Base-by-base conservation (phyloP, 2,888 invertebrate species). In the Leucophenga montana region DNA sequence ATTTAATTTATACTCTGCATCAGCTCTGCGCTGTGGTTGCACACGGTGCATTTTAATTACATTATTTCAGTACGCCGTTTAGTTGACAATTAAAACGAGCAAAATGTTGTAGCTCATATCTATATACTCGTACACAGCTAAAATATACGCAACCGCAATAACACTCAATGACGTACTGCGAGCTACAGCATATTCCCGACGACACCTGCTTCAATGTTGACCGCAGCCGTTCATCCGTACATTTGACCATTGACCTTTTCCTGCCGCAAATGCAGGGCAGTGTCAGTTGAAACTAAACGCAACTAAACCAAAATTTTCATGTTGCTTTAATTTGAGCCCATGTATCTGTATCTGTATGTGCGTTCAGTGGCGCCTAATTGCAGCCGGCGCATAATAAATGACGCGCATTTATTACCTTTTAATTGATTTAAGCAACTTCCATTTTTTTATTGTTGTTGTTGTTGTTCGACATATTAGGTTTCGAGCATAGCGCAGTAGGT, bases 341-440 rank as follows among this genome's bases (percentile, higher is more conserved):
- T 33, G 33, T 33, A 33, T 33, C 8, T 33, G 50, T 6, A 16
- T 20, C 53, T 9, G 13, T 16, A 48, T n/a, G 14, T 3, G 1
- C 48, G 3, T 48, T 1, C 48, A 3, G 14, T 16, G 14, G 14
- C 48, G 14, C 48, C 48, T 48, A n/a, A 20, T 8, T 14, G 27
- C 27, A 20, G 14, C 9, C 46, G 13, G 44, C 62, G 18, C 18
- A 62, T 74, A 74, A 74, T 74, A 74, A 71, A 75, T 75, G 74
- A 72, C 65, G 72, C 73, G 71, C 79, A 82, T 81, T 81, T 80
- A 82, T 82, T 81, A 81, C 74, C 69, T 77, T 82, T 82, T 78
- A 82, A 82, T 82, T 82, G 81, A 82, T 82, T 81, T 64, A 64
- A 46, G 33, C 61, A 53, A 11, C 39, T 11, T 11, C 39, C 39